phyloP scores from a whole-genome alignment of 2,113 vertebrate genomes.

The Mystacornis crossleyi region DNA sequence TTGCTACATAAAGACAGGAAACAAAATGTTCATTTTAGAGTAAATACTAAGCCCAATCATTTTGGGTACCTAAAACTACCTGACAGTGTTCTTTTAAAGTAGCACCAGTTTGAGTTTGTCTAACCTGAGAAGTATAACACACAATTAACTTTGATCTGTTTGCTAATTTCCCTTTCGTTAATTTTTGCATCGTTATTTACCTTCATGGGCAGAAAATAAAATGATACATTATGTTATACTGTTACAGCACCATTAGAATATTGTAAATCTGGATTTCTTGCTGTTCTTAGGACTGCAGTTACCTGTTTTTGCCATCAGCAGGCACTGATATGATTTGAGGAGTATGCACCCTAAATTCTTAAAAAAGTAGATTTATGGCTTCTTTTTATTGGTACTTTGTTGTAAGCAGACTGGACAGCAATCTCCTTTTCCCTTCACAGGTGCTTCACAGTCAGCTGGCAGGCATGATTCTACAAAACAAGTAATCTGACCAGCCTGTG shows the following conservation, averaged over 20 bases:
- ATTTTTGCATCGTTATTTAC: conserved; percentile 57
- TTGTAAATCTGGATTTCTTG: conserved; percentile 30
- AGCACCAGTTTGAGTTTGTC: conserved; percentile 78
- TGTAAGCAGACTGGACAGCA: conserved; percentile 88
- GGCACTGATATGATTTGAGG: conserved; percentile 23
- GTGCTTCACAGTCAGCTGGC: conserved; percentile 69
- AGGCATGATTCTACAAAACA: conserved; percentile 92
- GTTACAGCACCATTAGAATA: conserved; percentile 42
- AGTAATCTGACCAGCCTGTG: conserved; percentile 89
- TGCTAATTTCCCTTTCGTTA: conserved; percentile 77
- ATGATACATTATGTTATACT: neutral
- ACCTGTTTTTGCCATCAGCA: conserved; percentile 22
- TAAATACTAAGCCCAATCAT: neutral
- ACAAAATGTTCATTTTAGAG: neutral
- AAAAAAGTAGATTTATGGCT: conserved; percentile 48
- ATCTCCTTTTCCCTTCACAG: conserved; percentile 80
- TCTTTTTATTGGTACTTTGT: conserved; percentile 12
- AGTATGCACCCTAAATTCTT: neutral
- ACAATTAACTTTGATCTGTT: conserved; percentile 64
- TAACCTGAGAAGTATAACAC: conserved; percentile 80
- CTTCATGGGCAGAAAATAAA: conserved; percentile 48
- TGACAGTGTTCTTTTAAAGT: conserved; percentile 70
- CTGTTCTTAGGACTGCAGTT: conserved; percentile 18
- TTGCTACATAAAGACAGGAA: neutral
- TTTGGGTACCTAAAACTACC: conserved; percentile 27